Conservation (phyloP, 92 coral and sea anemone genomes). For the Plumapathes pennacea region DNA sequence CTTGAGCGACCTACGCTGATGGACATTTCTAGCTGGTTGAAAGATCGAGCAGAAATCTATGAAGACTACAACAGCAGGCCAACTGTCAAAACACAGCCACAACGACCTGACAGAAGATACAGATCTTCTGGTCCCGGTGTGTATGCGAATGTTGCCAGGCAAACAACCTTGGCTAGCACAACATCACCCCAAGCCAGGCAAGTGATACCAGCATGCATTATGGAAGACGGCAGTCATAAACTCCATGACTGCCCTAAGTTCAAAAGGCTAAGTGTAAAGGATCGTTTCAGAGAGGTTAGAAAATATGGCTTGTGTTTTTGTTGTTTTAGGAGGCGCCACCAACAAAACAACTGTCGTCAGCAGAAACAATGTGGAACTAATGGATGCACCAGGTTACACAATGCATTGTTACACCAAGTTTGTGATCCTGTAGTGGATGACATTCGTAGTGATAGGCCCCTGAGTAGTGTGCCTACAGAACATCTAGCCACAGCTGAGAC, state of each 20-base stretch:
- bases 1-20: slow-evolving; percentile 7
- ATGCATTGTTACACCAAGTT: slow-evolving; percentile 41
- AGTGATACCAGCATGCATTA: slow-evolving; percentile 4
- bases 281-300: slow-evolving; percentile 23
- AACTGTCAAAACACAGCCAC: not conserved
- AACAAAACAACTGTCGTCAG: slow-evolving; percentile 14
- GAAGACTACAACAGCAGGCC: slow-evolving; percentile 19
- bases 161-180: slow-evolving; percentile 1
- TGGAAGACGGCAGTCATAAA: slow-evolving; percentile 39
- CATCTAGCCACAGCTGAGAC: too few species aligned
- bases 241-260: slow-evolving; percentile 19
- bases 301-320: slow-evolving; percentile 25
- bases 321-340: slow-evolving; percentile 31
- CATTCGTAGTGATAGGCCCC: too few species aligned
- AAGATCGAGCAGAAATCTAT: slow-evolving; percentile 34
- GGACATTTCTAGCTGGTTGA: slow-evolving; percentile 22
- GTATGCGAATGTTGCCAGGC: not conserved
- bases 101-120: not conserved
- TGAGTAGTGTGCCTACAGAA: too few species aligned
- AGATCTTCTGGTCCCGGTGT: not conserved
- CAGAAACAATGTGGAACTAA: slow-evolving; percentile 27
- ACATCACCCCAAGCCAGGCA: not conserved
- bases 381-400: slow-evolving; percentile 38
- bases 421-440: too few species aligned
- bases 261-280: slow-evolving; percentile 16